Conservation (phyloP, 1,140 invertebrate species). For the Centruroides sculpturatus region DNA sequence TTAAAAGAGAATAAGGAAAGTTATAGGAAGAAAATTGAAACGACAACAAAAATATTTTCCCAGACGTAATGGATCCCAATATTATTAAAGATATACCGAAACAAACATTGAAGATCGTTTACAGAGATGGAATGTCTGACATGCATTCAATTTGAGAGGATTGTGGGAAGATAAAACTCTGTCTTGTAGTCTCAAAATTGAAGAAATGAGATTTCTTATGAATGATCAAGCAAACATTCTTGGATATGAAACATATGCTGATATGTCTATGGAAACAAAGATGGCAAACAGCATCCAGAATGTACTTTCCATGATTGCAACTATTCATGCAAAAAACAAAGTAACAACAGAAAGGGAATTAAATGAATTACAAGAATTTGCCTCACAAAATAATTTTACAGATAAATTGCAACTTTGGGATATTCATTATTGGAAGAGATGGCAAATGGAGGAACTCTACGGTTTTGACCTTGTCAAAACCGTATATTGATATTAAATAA, state of each 20-base stretch:
- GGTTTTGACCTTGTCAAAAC: too few species aligned
- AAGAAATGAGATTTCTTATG: slow-evolving; percentile 52
- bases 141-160: slow-evolving; percentile 51
- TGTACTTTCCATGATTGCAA: slow-evolving; percentile 49
- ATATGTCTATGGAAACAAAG: slow-evolving; percentile 87
- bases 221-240: slow-evolving; percentile 53
- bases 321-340: slow-evolving; percentile 25
- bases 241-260: slow-evolving; percentile 59
- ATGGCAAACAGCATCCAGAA: slow-evolving; percentile 74
- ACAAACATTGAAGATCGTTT: slow-evolving; percentile 51
- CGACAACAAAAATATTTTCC: too few species aligned
- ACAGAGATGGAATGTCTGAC: slow-evolving; percentile 67
- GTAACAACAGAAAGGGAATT: slow-evolving; percentile 63
- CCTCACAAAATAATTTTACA: slow-evolving; percentile 52
- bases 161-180: slow-evolving; percentile 42
- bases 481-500: too few species aligned
- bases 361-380: slow-evolving; percentile 53
- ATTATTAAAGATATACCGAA: too few species aligned
- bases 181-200: slow-evolving; percentile 55
- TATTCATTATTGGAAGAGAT: slow-evolving; percentile 67
- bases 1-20: too few species aligned
- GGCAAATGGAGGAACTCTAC: slow-evolving; percentile 37
- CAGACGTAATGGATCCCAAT: too few species aligned
- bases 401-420: slow-evolving; percentile 62
- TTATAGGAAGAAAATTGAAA: too few species aligned